Percentiles rank a stretch among this genome's conserved stretches.
Evolutionary conservation across 2,113 vertebrate species (phyloP).

Genomic region (Camelus dromedarius): DNA sequence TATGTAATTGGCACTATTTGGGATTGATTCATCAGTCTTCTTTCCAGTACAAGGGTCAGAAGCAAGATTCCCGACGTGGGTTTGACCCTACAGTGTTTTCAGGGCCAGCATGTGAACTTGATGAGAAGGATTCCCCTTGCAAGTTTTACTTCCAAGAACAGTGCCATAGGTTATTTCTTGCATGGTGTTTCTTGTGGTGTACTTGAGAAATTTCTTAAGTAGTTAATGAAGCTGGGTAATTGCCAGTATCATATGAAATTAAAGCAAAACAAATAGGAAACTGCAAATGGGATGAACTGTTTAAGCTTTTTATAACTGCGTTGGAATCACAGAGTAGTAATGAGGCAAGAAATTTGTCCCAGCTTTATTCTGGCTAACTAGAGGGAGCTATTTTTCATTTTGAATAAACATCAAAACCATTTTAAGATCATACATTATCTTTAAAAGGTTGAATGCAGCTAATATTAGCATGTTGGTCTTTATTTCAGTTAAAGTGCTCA

Average conservation of each 20-base stretch:
- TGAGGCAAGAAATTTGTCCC: not conserved
- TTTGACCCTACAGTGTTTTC: not conserved
- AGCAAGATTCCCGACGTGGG: not conserved
- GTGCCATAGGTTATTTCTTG: not conserved
- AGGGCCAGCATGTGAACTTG: not conserved
- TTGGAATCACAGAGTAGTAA: not conserved
- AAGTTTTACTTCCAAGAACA: not conserved
- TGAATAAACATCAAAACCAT: constrained; percentile 47
- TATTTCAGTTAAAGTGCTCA: not conserved
- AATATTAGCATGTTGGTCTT: constrained; percentile 31
- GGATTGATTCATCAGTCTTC: not conserved
- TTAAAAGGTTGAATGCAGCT: constrained; percentile 27
- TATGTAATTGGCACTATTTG: too few species aligned
- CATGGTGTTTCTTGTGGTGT: not conserved
- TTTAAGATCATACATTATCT: constrained; percentile 24
- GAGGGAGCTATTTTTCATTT: constrained; percentile 42
- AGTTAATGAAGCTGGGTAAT: constrained; percentile 56
- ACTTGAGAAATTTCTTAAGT: constrained; percentile 49
- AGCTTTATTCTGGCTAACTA: not conserved
- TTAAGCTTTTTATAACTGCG: not conserved
- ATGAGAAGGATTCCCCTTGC: not conserved
- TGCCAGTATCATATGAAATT: constrained; percentile 41
- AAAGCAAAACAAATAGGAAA: constrained; percentile 55
- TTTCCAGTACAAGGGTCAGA: not conserved
- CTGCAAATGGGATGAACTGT: not conserved